Evolutionary conservation across 2,797 vertebrate genomes (phyloP).

Genomic region (Nannoperca obscura): DNA sequence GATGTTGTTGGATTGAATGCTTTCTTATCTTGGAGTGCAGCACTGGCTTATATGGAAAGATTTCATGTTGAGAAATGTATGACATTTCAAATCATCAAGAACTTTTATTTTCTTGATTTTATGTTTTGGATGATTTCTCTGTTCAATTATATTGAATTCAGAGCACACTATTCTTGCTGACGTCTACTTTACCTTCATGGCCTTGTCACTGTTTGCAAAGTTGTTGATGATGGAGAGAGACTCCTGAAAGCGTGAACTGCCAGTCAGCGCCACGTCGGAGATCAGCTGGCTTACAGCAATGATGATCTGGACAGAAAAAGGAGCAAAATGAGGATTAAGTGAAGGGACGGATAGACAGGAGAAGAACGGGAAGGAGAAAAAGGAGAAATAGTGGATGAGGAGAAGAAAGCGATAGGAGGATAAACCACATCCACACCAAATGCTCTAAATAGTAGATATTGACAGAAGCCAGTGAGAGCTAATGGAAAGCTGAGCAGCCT

Average conservation of each 20-base stretch:
- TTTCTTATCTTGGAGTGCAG: not conserved
- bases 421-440: not conserved
- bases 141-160: not conserved
- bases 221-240: slow-evolving; percentile 98
- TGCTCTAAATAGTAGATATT: not conserved
- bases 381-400: not conserved
- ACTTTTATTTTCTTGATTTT: not conserved
- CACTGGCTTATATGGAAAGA: not conserved
- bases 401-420: not conserved
- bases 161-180: not conserved
- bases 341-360: fast-evolving
- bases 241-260: slow-evolving; percentile 96
- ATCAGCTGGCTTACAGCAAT: slow-evolving; percentile 98
- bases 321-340: not conserved
- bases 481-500: slow-evolving; percentile 6
- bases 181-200: slow-evolving; percentile 91
- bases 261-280: slow-evolving; percentile 94
- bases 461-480: not conserved
- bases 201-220: slow-evolving; percentile 97
- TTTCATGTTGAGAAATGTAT: not conserved
- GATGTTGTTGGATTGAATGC: not conserved
- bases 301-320: slow-evolving; percentile 88
- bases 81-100: not conserved
- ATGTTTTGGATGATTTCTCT: not conserved
- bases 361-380: too few species aligned